A percentile compares a stretch with the other conserved stretches of the same genome.
Conservation (phyloP, 2,797 vertebrate genomes). For the Rhinogobio ventralis region DNA sequence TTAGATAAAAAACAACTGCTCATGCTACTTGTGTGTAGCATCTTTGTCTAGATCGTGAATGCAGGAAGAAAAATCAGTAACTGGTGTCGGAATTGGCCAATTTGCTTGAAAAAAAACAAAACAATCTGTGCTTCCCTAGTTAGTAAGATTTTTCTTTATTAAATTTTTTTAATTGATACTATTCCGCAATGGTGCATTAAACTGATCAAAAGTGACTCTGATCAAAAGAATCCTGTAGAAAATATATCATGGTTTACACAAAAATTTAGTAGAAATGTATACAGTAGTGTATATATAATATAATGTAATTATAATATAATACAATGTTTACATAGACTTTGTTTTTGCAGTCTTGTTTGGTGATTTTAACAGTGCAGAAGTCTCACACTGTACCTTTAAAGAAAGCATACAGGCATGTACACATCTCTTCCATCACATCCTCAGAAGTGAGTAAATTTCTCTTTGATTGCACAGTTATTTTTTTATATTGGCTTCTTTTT, state of each 20-base stretch:
- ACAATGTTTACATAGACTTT: neutral
- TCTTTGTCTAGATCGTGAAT: too few relatives aligned
- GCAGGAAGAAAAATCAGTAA: neutral
- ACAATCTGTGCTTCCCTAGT: neutral
- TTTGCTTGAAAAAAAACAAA: neutral
- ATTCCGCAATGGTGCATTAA: neutral
- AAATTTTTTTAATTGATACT: neutral
- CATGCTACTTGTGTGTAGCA: too few relatives aligned
- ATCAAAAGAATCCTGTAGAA: neutral
- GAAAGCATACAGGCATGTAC: neutral
- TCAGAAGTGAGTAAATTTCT: neutral
- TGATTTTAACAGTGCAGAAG: neutral
- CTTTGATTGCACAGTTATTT: conserved; percentile 41
- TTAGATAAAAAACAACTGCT: too few relatives aligned
- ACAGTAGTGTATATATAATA: neutral
- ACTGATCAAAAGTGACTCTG: neutral
- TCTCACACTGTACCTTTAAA: neutral
- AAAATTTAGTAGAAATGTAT: neutral
- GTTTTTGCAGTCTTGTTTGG: neutral
- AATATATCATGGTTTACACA: neutral
- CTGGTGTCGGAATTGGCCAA: neutral
- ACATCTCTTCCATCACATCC: neutral
- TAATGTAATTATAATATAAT: neutral
- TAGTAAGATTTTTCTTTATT: neutral
- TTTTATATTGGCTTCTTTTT: conserved; percentile 35